Base-by-base conservation (phyloP, 2,888 invertebrate genomes). In the Callimorpha dominula region DNA sequence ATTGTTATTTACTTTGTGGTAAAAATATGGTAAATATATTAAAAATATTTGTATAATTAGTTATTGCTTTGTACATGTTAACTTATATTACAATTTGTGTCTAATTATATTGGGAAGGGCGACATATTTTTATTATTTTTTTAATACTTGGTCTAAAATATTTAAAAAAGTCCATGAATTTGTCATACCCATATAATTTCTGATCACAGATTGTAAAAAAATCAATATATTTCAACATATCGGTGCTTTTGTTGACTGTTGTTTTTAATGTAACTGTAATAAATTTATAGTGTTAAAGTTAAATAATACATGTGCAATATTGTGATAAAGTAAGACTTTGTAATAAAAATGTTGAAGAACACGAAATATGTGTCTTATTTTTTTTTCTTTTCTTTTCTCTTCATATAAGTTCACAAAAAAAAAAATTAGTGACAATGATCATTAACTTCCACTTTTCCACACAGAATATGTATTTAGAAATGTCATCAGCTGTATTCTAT, bases 211-310 rank as follows among this genome's bases (percentile, higher is more conserved):
- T 80, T 81, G 72, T 78, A 67, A 71, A 72, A 46, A 73, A 72
- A 49, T 20, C 70, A 57, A 70, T 74, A 79, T 71, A 65, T 80
- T 83, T 82, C 82, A 87, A 91, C 87, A 90, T 90, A 89, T 89
- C 90, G 93, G 93, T 94, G 93, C 93, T 93, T 93, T 87, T 79
- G 92, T 93, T 93, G 90, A 93, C 90, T 92, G 91, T 92, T 92
- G 82, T 75, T 89, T 90, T 88, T 87, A 79, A 85, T 78, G 71
- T 86, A 84, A 83, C 73, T 70, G 68, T 57, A 31, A 67, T 31
- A 76, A 73, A 68, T 76, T 75, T 43, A 65, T 81, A 81, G 81
- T 79, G 81, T 84, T 82, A 77, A 84, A 81, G 82, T 78, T 82
- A 85, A 80, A 79, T 84, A 83, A 79, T 78, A 84, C 60, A 82